Evolutionary conservation across 2,797 vertebrate species (phyloP).

Genomic region (Smutsia temminckii): DNA sequence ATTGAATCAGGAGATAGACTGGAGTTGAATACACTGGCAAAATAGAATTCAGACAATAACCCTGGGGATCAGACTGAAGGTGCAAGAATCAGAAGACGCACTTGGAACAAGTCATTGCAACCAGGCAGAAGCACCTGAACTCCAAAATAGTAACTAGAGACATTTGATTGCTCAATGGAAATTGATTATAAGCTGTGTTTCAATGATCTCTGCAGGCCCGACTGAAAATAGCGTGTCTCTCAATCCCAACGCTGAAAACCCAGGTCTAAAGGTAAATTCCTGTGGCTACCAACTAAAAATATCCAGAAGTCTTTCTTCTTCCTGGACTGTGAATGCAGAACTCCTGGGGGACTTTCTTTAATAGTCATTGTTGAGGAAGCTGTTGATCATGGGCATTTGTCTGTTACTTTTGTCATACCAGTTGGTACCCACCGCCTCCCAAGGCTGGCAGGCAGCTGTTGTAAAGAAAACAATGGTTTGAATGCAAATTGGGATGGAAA

Average conservation of each 20-base stretch:
- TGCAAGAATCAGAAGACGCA: neutral
- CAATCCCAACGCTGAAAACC: neutral
- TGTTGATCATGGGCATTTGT: neutral
- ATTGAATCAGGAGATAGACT: neutral
- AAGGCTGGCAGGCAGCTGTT: neutral
- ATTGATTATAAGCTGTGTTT: neutral
- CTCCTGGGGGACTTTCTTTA: neutral
- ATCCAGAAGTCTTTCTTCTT: neutral
- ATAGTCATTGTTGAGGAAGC: neutral
- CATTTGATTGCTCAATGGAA: neutral
- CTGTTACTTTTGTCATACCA: neutral
- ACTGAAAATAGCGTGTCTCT: neutral
- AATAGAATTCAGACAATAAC: neutral
- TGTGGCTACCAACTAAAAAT: neutral
- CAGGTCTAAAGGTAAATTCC: neutral
- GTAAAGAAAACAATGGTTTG: neutral
- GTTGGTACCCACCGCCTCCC: neutral
- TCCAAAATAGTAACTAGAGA: neutral
- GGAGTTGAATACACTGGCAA: neutral
- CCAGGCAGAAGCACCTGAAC: neutral
- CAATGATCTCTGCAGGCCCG: neutral
- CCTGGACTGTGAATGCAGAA: neutral
- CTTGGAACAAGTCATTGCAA: neutral
- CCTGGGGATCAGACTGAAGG: neutral
- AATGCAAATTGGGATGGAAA: neutral